A percentile compares a stretch with the other conserved stretches of the same genome.
Evolutionary conservation across 2,113 vertebrate species (phyloP).

Genomic region (Carassius gibelio): DNA sequence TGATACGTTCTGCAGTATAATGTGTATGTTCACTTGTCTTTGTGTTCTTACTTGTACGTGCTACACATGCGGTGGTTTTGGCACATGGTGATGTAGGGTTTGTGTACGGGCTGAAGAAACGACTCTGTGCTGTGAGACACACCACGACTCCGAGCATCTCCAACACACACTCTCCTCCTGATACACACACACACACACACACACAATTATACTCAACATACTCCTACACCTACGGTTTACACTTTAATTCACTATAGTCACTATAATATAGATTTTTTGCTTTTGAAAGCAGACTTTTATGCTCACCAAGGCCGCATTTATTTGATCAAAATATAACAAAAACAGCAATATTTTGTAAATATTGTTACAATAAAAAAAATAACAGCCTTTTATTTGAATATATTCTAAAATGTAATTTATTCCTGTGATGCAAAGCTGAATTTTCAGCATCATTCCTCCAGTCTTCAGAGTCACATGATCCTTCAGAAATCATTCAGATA

Average conservation of each 20-base stretch:
- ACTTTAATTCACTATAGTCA: too few relatives aligned
- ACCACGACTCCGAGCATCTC: conserved; percentile 11
- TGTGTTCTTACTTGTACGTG: conserved; percentile 86
- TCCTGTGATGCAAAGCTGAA: neutral
- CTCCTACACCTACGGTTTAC: too few relatives aligned
- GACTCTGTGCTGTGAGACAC: conserved; percentile 74
- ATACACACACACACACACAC: neutral
- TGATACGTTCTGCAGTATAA: neutral
- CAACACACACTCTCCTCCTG: conserved; percentile 84
- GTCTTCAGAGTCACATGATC: neutral
- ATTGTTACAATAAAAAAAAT: too few relatives aligned
- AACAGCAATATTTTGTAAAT: too few relatives aligned
- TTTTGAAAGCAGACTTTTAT: too few relatives aligned
- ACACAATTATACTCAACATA: too few relatives aligned
- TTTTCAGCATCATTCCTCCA: neutral
- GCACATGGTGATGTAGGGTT: conserved; percentile 90
- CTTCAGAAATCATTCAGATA: neutral
- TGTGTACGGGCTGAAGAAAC: conserved; percentile 83
- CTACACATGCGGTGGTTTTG: conserved; percentile 85
- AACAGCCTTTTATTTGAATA: too few relatives aligned
- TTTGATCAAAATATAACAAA: too few relatives aligned
- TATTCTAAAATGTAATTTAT: too few relatives aligned
- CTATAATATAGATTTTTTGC: too few relatives aligned
- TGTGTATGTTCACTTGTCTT: conserved; percentile 21
- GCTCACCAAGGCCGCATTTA: too few relatives aligned